These are phyloP conservation scores for Archilochus colubris DNA, from an alignment of 2,113 vertebrate species.

Conservation along the genomic window DNA sequence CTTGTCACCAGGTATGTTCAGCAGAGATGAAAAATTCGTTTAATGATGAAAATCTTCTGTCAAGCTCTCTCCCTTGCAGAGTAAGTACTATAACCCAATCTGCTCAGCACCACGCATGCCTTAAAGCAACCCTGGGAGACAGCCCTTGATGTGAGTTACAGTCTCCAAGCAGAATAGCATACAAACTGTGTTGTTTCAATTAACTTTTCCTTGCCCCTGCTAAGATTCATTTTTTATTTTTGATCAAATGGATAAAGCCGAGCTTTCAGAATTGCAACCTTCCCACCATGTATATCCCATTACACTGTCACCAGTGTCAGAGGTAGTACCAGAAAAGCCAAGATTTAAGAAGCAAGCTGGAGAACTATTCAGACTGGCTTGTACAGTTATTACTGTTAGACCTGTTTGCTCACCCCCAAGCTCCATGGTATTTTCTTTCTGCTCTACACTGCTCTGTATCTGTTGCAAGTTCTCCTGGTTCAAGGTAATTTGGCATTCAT, in stretches of 20 bases:
- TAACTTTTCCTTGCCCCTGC: neutral
- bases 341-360: neutral
- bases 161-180: neutral
- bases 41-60: neutral
- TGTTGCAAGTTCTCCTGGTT: neutral
- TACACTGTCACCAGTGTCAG: neutral
- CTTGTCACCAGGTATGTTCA: neutral
- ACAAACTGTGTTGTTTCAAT: neutral
- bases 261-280: neutral
- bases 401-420: neutral
- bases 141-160: neutral
- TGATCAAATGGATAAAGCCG: neutral
- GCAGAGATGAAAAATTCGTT: constrained; percentile 11
- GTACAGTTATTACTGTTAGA: neutral
- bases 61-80: neutral
- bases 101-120: neutral
- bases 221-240: neutral
- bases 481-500: neutral
- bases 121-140: neutral
- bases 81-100: neutral
- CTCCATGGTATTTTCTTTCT: neutral
- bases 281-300: neutral
- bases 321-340: neutral
- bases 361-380: neutral
- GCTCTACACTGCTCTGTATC: neutral